phyloP scores from a whole-genome alignment of 2,888 invertebrate species.

The Campoplex nolae region DNA sequence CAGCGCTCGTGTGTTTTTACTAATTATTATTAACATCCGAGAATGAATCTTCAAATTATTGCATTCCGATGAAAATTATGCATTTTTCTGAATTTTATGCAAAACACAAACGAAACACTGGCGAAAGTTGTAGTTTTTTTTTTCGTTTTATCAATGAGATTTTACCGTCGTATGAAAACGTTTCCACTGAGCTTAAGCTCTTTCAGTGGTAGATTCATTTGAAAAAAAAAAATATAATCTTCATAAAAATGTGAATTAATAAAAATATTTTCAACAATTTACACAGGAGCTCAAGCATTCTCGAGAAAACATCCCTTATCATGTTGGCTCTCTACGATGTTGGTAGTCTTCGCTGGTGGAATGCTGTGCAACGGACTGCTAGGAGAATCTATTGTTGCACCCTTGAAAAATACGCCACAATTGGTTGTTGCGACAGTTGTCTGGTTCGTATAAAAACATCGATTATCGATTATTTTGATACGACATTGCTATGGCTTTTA shows the following conservation, averaged over 20 bases:
- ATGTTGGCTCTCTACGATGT: slow-evolving; percentile 99
- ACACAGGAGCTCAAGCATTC: slow-evolving; percentile 93
- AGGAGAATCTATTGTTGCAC: slow-evolving; percentile 97
- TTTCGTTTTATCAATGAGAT: no score
- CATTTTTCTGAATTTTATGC: no score
- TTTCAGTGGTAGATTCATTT: neutral
- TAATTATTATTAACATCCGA: neutral
- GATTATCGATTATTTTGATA: slow-evolving; percentile 8
- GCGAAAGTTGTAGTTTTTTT: neutral
- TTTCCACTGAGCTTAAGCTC: neutral
- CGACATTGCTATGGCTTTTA: slow-evolving; percentile 11
- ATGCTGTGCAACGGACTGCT: slow-evolving; percentile 98
- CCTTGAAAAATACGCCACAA: slow-evolving; percentile 97
- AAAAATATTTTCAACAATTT: neutral
- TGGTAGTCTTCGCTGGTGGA: slow-evolving; percentile 98
- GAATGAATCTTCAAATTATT: no score
- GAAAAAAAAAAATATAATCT: neutral
- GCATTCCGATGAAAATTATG: no score
- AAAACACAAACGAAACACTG: no score
- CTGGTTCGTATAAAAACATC: slow-evolving; percentile 88
- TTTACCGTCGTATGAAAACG: no score
- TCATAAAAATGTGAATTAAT: neutral
- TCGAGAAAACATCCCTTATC: slow-evolving; percentile 98
- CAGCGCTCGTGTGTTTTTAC: neutral
- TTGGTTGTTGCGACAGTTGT: slow-evolving; percentile 95